Base-by-base conservation (phyloP, 2,888 invertebrate species). In the Eumerus sabulonum region DNA sequence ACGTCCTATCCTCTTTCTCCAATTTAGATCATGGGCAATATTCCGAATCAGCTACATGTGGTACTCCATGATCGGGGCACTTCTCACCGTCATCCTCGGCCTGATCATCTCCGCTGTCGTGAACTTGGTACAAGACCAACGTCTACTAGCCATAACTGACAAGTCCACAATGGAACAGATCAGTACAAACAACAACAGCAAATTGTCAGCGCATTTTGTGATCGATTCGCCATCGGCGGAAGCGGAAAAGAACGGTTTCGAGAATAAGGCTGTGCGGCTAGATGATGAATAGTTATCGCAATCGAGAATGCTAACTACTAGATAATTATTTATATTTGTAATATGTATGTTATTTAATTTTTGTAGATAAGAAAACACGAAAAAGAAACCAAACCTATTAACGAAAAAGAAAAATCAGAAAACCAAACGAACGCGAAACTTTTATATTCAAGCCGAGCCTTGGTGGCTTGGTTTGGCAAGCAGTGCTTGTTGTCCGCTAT, bases 1-100 rank as follows among this genome's bases (percentile, higher is more conserved):
- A n/a, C n/a, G n/a, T n/a, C n/a, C n/a, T n/a, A n/a, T n/a, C n/a
- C n/a, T n/a, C n/a, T n/a, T n/a, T n/a, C n/a, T n/a, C n/a, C n/a
- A n/a, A n/a, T n/a, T n/a, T 77, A 89, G 88, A 1, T 85, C 86
- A 11, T 87, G 87, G 85, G 89, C 91, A 86, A 87, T 96, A 71
- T 96, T 94, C 86, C 91, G 92, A n/a, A 90, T 96, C 63, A 95
- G 95, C 35, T 97, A 97, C 87, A 91, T 97, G 85, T 97, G 97
- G 96, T 97, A 96, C 89, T 95, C 96, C 7, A 93, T 93, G 60
- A 92, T 96, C 67, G 96, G 97, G 2, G 94, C 94, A 83, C 82
- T 93, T 2, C 90, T 93, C 0, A 96, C 95, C 0, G 88, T 96
- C 18, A 84, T 94, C 11, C 89, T 94, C 11, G 97, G 97, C 0